phyloP scores from a whole-genome alignment of 2,797 vertebrate genomes.

The Craterocephalus amniculus region DNA sequence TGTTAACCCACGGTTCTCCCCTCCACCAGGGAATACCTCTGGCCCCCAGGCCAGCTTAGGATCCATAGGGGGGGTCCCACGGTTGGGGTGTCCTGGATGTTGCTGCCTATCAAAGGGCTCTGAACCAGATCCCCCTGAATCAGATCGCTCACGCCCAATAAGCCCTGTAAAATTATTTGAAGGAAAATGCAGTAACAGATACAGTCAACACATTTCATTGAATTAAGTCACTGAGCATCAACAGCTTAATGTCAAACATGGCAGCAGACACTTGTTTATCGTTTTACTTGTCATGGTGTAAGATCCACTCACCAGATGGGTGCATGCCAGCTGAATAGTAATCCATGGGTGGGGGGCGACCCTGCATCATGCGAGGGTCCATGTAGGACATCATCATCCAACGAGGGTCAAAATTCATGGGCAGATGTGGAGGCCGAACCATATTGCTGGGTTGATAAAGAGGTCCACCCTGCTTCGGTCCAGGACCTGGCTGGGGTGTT shows the following conservation, averaged over 20 bases:
- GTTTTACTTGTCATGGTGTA: not conserved
- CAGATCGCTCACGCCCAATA: slow-evolving; percentile 90
- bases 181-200: not conserved
- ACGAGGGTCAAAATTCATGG: slow-evolving; percentile 93
- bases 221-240: not conserved
- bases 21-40: slow-evolving; percentile 85
- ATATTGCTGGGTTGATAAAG: slow-evolving; percentile 87
- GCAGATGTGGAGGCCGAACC: slow-evolving; percentile 88
- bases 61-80: slow-evolving; percentile 92
- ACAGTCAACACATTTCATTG: not conserved
- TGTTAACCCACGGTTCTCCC: slow-evolving; percentile 83
- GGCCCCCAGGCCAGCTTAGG: slow-evolving; percentile 91
- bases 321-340: slow-evolving; percentile 91
- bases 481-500: slow-evolving; percentile 77
- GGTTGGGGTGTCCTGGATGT: slow-evolving; percentile 82
- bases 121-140: slow-evolving; percentile 91
- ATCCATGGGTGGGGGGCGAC: slow-evolving; percentile 90
- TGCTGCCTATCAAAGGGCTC: slow-evolving; percentile 90
- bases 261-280: not conserved
- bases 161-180: slow-evolving; percentile 77
- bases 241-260: not conserved
- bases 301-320: slow-evolving; percentile 84
- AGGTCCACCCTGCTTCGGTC: slow-evolving; percentile 82
- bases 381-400: slow-evolving; percentile 97
- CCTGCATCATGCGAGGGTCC: slow-evolving; percentile 93